Evolutionary conservation across 2,797 vertebrate species (phyloP).

Genomic region (Neopelma chrysocephalum): DNA sequence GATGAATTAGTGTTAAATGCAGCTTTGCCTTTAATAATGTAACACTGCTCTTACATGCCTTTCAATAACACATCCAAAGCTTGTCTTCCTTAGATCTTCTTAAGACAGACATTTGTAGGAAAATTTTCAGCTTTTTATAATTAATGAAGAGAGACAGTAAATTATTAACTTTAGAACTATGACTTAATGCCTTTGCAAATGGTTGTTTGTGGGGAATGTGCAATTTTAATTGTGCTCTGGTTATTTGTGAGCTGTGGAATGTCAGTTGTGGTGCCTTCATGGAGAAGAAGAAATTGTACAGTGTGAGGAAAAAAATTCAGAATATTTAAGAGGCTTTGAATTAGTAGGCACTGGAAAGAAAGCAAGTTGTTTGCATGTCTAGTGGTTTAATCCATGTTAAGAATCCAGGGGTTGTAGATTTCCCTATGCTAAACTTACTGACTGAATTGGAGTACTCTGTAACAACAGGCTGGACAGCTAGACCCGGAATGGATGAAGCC

Average conservation of each 20-base stretch:
- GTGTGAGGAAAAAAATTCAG: not conserved
- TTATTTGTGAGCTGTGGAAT: not conserved
- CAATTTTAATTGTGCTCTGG: not conserved
- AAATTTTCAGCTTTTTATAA: slow-evolving; percentile 25
- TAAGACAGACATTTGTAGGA: slow-evolving; percentile 12
- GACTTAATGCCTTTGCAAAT: slow-evolving; percentile 24
- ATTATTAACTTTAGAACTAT: slow-evolving; percentile 44
- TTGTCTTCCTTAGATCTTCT: slow-evolving; percentile 9
- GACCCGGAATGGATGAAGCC: not conserved
- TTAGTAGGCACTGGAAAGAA: not conserved
- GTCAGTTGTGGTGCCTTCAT: not conserved
- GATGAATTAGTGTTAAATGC: not conserved
- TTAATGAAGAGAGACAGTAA: slow-evolving; percentile 36
- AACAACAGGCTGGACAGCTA: not conserved
- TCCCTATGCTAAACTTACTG: not conserved
- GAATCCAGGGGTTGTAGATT: not conserved
- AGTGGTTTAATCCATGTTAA: not conserved
- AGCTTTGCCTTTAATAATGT: not conserved
- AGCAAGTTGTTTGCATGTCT: not conserved
- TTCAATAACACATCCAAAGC: not conserved
- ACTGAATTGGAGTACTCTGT: not conserved
- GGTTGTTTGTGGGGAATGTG: not conserved
- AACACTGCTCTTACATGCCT: not conserved
- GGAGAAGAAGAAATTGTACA: not conserved
- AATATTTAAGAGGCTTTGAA: not conserved